phyloP scores from a whole-genome alignment of 35 echinoderm and acorn worm species.

The Diadema setosum region DNA sequence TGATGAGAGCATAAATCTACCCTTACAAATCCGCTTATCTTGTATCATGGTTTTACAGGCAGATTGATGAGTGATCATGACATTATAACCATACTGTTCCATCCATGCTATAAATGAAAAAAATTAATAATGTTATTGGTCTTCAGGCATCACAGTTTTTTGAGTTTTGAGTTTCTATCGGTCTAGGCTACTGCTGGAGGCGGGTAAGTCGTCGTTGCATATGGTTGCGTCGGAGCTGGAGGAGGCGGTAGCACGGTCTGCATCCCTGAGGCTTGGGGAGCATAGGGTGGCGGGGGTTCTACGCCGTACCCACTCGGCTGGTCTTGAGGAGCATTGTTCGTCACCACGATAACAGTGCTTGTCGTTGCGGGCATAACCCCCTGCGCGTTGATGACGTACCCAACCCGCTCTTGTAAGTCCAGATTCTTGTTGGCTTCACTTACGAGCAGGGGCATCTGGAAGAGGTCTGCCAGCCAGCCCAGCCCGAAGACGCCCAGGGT shows the following conservation, averaged over 20 bases:
- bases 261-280: background rate
- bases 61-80: background rate
- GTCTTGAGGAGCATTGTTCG: background rate
- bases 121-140: background rate
- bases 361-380: background rate
- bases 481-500: conserved; percentile 56
- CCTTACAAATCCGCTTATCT: background rate
- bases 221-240: background rate
- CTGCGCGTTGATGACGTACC: background rate
- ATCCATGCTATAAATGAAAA: background rate
- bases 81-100: background rate
- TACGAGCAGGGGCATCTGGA: conserved; percentile 35
- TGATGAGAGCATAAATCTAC: no score
- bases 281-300: conserved; percentile 23
- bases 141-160: background rate
- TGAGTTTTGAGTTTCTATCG: background rate
- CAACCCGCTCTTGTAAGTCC: background rate
- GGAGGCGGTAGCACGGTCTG: background rate
- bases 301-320: background rate
- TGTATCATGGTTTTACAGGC: background rate
- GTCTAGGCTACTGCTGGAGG: background rate
- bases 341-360: background rate
- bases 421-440: conserved; percentile 24
- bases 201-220: background rate
- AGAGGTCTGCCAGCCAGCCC: conserved; percentile 50